A percentile compares a stretch with the other conserved stretches of the same genome.
Conservation (phyloP, 2,888 invertebrate species). For the Myathropa florea region DNA sequence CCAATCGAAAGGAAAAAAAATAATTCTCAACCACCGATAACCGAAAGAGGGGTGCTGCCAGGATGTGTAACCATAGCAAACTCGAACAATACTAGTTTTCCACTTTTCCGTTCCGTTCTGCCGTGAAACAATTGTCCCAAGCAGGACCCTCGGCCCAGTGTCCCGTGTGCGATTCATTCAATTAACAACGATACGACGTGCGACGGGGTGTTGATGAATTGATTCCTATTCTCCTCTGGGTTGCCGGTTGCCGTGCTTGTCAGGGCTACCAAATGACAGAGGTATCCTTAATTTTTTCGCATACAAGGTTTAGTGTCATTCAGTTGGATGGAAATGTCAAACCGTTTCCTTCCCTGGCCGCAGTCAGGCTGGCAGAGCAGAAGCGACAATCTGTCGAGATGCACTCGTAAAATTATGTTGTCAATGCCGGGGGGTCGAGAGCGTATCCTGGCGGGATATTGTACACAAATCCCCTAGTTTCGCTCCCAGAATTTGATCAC, state of each 20-base stretch:
- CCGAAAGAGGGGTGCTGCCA: slow-evolving; percentile 15
- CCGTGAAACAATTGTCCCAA: slow-evolving; percentile 36
- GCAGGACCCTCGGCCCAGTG: slow-evolving; percentile 42
- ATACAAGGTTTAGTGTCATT: slow-evolving; percentile 43
- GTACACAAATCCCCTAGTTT: slow-evolving; percentile 2
- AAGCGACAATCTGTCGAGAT: slow-evolving; percentile 68
- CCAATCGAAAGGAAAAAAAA: background rate
- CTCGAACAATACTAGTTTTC: slow-evolving; percentile 46
- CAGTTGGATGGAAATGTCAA: slow-evolving; percentile 57
- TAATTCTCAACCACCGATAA: slow-evolving; percentile 1
- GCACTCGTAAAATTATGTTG: slow-evolving; percentile 64
- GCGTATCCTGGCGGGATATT: slow-evolving; percentile 46
- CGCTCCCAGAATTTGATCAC: background rate
- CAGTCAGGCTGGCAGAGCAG: slow-evolving; percentile 28
- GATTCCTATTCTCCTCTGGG: slow-evolving; percentile 43
- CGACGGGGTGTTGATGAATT: slow-evolving; percentile 69
- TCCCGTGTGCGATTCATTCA: slow-evolving; percentile 47
- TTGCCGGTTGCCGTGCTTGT: slow-evolving; percentile 22
- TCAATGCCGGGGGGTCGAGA: slow-evolving; percentile 63
- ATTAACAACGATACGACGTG: slow-evolving; percentile 53
- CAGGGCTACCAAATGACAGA: slow-evolving; percentile 46
- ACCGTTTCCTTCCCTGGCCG: slow-evolving; percentile 21
- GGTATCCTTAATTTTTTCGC: slow-evolving; percentile 35
- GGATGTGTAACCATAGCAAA: slow-evolving; percentile 43
- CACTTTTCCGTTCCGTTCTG: slow-evolving; percentile 20